Evolutionary conservation across 2,888 invertebrate genomes (phyloP).

Genomic region (Cosmia trapezina): DNA sequence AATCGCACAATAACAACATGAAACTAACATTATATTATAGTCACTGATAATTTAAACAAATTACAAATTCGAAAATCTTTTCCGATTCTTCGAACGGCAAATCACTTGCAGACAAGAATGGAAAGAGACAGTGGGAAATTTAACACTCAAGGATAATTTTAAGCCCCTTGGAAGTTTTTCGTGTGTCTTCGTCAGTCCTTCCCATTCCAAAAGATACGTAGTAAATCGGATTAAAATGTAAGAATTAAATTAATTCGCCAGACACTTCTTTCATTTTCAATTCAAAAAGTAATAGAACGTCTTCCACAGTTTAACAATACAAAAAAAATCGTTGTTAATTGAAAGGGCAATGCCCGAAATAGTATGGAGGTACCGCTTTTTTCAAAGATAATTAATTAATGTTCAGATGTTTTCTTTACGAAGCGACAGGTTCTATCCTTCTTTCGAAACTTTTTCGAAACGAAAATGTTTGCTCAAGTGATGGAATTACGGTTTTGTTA

Average conservation of each 20-base stretch:
- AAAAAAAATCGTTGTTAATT: constrained; percentile 30
- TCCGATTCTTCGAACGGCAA: constrained; percentile 13
- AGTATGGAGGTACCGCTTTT: too few relatives aligned
- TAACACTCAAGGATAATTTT: constrained; percentile 36
- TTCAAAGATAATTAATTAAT: constrained; percentile 50
- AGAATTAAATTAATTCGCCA: constrained; percentile 26
- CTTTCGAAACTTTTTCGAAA: constrained; percentile 7
- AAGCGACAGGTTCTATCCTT: constrained; percentile 17
- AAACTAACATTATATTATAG: not conserved
- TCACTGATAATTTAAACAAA: not conserved
- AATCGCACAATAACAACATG: too few relatives aligned
- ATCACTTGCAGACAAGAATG: constrained; percentile 10
- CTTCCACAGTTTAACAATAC: constrained; percentile 10
- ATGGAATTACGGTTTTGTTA: not conserved
- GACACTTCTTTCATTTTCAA: constrained; percentile 29
- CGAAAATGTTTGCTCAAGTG: not conserved
- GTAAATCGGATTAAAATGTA: constrained; percentile 46
- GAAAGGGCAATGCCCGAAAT: constrained; percentile 15
- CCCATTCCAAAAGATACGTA: constrained; percentile 9
- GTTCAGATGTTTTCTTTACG: constrained; percentile 31
- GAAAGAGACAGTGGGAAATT: constrained; percentile 38
- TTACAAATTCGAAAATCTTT: constrained; percentile 2
- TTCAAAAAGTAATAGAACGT: constrained; percentile 37
- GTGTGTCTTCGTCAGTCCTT: constrained; percentile 4
- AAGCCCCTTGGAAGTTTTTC: constrained; percentile 37